Base-by-base conservation (phyloP, 2,888 invertebrate genomes). In the Torymus aiolomorphi region DNA sequence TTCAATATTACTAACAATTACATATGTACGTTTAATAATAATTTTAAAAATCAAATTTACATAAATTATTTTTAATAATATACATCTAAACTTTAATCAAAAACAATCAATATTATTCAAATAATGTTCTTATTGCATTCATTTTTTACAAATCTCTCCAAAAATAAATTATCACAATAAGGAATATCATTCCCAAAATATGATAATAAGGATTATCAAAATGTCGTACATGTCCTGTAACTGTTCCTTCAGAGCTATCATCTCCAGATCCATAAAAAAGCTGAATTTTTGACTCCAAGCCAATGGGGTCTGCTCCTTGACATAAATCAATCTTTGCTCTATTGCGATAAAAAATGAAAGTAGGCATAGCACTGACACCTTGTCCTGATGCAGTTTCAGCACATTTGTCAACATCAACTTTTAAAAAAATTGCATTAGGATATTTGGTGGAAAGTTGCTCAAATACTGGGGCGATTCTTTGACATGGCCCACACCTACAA, bases 351-450 rank as follows among this genome's bases (percentile, higher is more conserved):
- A 99, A 97, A 84, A 98, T 94, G 88, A 99, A 99, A 0, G 99
- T 99, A 31, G 99, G 99, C 98, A 99, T 98, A 0, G 98, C 97
- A 77, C 95, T 95, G 59, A 99, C 96, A 75, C 97, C 97, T 88
- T 98, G 96, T 14, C 93, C 92, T 42, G 95, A 93, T 1, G 98
- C 97, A 12, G 96, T 96, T 85, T 97, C 97, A 85, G 95, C 95
- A 86, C 97, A 98, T 90, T 95, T 94, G 88, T 99, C 98, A 18
- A 99, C 98, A 90, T 98, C 98, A 11, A 99, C 96, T 91, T 98
- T 97, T 16, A 98, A 91, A 88, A 99, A 99, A 16, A 97, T 93
- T 14, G 97, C 98, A 85, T 95, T 94, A 0, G 96, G 94, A 90
- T 97, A 99, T 90, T 96, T 97, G 11, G 92, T 92, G 20, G 98